phyloP scores from a whole-genome alignment of 2,113 vertebrate genomes.

The Tachysurus vachellii region DNA sequence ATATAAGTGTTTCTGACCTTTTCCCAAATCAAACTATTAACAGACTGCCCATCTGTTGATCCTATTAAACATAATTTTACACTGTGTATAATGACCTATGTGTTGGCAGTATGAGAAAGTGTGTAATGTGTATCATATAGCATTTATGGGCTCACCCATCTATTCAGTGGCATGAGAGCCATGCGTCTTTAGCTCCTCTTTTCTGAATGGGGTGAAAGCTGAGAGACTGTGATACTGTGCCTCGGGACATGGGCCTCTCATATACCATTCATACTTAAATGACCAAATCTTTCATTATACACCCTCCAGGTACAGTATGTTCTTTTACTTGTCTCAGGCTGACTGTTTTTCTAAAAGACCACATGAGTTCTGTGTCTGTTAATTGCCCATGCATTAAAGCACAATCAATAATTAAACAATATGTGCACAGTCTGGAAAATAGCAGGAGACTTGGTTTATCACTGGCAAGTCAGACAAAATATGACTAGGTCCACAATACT shows the following conservation, averaged over 20 bases:
- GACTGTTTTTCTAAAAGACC: conserved; percentile 67
- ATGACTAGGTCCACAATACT: conserved; percentile 30
- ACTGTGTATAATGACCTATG: conserved; percentile 92
- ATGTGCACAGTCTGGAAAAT: conserved; percentile 55
- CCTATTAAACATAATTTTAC: conserved; percentile 92
- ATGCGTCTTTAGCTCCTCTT: conserved; percentile 77
- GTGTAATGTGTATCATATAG: conserved; percentile 68
- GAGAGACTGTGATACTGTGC: conserved; percentile 63
- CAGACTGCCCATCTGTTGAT: conserved; percentile 95
- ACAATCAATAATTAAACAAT: conserved; percentile 75
- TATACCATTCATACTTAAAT: conserved; percentile 56
- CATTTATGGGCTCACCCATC: conserved; percentile 67
- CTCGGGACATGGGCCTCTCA: conserved; percentile 64
- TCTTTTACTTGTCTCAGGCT: conserved; percentile 62
- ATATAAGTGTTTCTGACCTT: conserved; percentile 18
- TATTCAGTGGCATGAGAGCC: conserved; percentile 75
- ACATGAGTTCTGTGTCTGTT: conserved; percentile 69
- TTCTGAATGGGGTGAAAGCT: conserved; percentile 69
- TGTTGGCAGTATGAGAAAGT: conserved; percentile 77
- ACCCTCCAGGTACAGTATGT: conserved; percentile 47
- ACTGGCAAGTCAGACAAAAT: conserved; percentile 32
- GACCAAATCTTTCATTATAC: conserved; percentile 33
- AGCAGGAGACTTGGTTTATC: conserved; percentile 37
- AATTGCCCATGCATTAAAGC: conserved; percentile 62
- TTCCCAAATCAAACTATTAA: conserved; percentile 71